Evolutionary conservation across 2,113 vertebrate species (phyloP).

Genomic region (Charina bottae): DNA sequence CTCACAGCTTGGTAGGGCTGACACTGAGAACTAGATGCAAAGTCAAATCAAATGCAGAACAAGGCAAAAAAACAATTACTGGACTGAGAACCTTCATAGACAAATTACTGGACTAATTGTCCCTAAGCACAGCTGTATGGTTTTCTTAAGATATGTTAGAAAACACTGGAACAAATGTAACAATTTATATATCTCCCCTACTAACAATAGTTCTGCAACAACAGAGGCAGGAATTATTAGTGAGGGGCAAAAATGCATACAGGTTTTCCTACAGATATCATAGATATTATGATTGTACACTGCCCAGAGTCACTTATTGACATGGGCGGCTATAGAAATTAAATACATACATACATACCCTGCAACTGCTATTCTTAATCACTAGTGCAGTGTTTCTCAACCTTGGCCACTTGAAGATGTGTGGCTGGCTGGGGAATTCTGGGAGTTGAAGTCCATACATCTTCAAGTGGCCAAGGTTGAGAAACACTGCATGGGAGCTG

Average conservation of each 20-base stretch:
- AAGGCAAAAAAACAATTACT: neutral
- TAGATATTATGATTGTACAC: neutral
- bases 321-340: no score
- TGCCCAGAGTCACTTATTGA: no score
- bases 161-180: neutral
- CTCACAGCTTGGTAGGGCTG: neutral
- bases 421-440: no score
- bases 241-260: neutral
- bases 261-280: neutral
- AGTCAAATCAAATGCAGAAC: neutral
- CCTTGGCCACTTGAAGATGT: no score
- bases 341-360: no score
- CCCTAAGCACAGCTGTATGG: neutral
- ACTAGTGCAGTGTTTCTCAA: neutral
- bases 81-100: no score
- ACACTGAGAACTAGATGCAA: neutral
- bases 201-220: neutral
- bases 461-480: no score
- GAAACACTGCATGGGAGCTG: neutral
- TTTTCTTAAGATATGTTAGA: neutral
- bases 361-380: neutral
- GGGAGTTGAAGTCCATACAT: no score
- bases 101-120: neutral
- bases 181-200: neutral
- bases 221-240: neutral